Evolutionary conservation across 2,888 invertebrate species (phyloP).

Genomic region (Tetrapedia diversipes): DNA sequence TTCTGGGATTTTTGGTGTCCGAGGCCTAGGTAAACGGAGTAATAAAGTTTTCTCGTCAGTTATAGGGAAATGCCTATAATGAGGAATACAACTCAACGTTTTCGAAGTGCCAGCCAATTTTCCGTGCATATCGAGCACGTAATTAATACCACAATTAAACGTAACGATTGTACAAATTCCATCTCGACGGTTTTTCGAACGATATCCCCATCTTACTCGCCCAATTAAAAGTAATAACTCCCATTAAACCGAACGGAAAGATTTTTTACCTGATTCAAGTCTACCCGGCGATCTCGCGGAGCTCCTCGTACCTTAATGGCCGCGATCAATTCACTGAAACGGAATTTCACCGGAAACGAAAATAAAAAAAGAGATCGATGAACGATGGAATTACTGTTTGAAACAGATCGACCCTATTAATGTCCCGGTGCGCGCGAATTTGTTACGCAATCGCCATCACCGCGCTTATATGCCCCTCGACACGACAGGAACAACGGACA

Average conservation of each 20-base stretch:
- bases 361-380: background rate
- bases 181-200: background rate
- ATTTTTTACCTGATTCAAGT: background rate
- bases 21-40: too few species aligned
- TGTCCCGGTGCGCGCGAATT: constrained; percentile 22
- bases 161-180: background rate
- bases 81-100: too few species aligned
- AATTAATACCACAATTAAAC: background rate
- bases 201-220: too few species aligned
- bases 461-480: background rate
- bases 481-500: constrained; percentile 23
- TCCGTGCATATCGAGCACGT: too few species aligned
- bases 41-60: too few species aligned
- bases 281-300: background rate
- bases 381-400: constrained; percentile 38
- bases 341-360: background rate
- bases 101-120: too few species aligned
- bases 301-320: background rate
- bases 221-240: background rate
- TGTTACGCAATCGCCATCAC: constrained; percentile 36
- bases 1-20: too few species aligned
- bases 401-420: constrained; percentile 43
- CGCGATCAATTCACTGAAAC: background rate
- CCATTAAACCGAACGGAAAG: background rate
- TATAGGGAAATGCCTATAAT: too few species aligned